A percentile compares a stretch with the other conserved stretches of the same genome.
Conservation (phyloP, 2,113 vertebrate genomes). For the Todiramphus saurophagus region DNA sequence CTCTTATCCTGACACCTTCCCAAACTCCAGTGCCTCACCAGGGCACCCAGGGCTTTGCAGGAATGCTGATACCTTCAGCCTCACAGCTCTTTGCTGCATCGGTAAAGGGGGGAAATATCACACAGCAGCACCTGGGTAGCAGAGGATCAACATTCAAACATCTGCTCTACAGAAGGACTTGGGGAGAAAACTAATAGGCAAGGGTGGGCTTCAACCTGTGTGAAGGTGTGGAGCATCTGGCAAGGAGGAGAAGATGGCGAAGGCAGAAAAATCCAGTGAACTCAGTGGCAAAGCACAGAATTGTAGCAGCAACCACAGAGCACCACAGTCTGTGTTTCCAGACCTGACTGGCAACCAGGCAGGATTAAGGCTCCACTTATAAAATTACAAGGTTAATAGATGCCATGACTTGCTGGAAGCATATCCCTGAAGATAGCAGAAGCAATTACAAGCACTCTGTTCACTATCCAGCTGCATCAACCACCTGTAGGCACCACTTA, state of each 20-base stretch:
- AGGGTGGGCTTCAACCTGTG: not conserved
- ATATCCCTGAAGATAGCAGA: conserved; percentile 12
- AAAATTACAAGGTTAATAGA: conserved; percentile 43
- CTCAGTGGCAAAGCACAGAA: not conserved
- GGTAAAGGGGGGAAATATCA: not conserved
- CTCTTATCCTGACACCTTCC: not conserved
- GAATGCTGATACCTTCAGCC: not conserved
- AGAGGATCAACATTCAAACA: not conserved
- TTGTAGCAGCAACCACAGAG: not conserved
- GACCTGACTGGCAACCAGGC: not conserved
- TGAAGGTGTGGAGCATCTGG: not conserved
- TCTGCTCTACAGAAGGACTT: fast-evolving
- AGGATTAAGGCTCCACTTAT: not conserved
- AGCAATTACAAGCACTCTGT: conserved; percentile 14
- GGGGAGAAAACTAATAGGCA: not conserved
- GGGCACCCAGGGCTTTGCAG: not conserved
- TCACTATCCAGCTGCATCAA: conserved; percentile 13
- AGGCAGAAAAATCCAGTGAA: not conserved
- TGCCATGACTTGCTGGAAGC: conserved; percentile 24
- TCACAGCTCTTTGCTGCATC: not conserved
- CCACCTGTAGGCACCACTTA: not conserved
- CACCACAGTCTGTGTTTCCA: not conserved
- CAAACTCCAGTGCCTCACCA: not conserved
- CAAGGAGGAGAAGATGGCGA: not conserved
- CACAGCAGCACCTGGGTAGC: not conserved